Percentiles rank a stretch among this genome's conserved stretches.
phyloP scores from a whole-genome alignment of 2,888 invertebrate species.

The Drosophila mimica region DNA sequence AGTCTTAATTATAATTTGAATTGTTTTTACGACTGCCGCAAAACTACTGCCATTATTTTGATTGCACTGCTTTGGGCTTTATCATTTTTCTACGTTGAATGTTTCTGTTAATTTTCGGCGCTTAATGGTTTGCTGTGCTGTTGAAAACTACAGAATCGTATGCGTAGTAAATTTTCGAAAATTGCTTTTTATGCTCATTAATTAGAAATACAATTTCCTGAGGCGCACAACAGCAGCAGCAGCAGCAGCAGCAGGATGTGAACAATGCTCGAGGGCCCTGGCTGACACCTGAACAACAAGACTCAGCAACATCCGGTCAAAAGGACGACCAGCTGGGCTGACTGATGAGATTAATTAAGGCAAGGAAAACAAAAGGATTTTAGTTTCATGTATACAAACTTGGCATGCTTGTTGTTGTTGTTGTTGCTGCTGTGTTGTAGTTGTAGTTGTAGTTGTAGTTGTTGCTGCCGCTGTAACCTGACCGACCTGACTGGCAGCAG shows the following conservation, averaged over 20 bases:
- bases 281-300: constrained; percentile 69
- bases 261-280: constrained; percentile 53
- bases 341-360: constrained; percentile 79
- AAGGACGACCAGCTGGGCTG: constrained; percentile 61
- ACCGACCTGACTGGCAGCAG: constrained; percentile 61
- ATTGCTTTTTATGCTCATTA: constrained; percentile 74
- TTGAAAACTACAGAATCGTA: constrained; percentile 58
- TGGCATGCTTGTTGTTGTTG: constrained; percentile 29
- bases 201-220: constrained; percentile 73
- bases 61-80: constrained; percentile 49
- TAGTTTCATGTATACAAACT: constrained; percentile 64
- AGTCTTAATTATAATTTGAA: constrained; percentile 74
- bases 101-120: constrained; percentile 56
- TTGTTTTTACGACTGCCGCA: constrained; percentile 66
- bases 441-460: neutral
- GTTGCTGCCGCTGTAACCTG: constrained; percentile 36
- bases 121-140: constrained; percentile 34
- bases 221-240: constrained; percentile 21
- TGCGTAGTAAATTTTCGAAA: constrained; percentile 58
- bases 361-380: constrained; percentile 77
- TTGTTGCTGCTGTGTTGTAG: constrained; percentile 27
- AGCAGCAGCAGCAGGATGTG: constrained; percentile 25
- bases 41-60: constrained; percentile 68
- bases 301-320: constrained; percentile 72
- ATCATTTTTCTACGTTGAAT: constrained; percentile 23